Base-by-base conservation (phyloP, 2,888 invertebrate species). In the Microplitis manilae region DNA sequence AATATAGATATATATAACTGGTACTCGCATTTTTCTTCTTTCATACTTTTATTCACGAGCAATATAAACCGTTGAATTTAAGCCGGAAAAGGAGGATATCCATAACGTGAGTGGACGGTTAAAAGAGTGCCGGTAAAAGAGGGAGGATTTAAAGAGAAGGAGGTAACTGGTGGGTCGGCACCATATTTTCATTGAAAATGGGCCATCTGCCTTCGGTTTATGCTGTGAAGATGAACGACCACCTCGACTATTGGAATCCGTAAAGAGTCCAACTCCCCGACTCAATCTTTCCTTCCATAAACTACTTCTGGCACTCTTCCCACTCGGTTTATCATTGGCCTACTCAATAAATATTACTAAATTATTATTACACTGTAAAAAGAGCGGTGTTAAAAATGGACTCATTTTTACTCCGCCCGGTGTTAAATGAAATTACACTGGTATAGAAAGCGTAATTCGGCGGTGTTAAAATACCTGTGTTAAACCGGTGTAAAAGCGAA, bases 171-270 rank as follows among this genome's bases (percentile, higher is more conserved):
- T 59, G 67, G 68, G 50, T 69, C 62, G 68, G 61, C 70, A 72
- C 69, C 61, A 73, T 75, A 75, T 78, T 73, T 80, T 76, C 73
- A 70, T 50, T 65, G 78, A 80, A 80, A 81, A 80, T 79, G 72
- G 80, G 64, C 79, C 80, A 81, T 81, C 80, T 81, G 80, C 72
- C 40, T 64, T 62, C 39, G 69, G 20, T 82, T 77, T 77, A 78
- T 75, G 39, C 62, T 39, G 73, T 50, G n/a, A 68, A 68, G 60
- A 67, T 41, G 67, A 72, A 74, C 38, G 77, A 75, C 61, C 70
- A 62, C 60, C 62, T 50, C 50, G 50, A 13, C 50, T 75, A 77
- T 75, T 68, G 67, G 59, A 73, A 77, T 73, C 64, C 41, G 67
- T 71, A 41, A 74, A 61, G 67, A 61, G 40, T 67, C 6, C 40